phyloP scores from a whole-genome alignment of 23 tunicate species.

The Ascidia mentula region DNA sequence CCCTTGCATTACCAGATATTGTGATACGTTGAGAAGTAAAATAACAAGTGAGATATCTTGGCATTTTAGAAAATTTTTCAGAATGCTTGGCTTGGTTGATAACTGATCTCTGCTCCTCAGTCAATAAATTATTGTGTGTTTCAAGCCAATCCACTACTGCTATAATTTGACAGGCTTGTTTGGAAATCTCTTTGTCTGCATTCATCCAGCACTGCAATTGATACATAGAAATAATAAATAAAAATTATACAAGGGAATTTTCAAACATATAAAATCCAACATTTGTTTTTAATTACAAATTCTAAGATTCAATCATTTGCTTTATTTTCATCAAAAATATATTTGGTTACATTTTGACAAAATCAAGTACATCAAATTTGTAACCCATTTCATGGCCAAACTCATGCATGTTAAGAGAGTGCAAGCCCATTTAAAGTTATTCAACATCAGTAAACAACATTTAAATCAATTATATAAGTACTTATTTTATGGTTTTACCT shows the following conservation, averaged over 20 bases:
- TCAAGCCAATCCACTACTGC: not conserved
- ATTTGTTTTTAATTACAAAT: not conserved
- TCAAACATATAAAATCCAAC: not conserved
- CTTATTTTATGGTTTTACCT: not conserved
- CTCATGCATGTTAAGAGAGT: too few species aligned
- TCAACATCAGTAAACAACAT: too few species aligned
- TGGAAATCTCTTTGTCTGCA: not conserved
- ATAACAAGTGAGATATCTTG: not conserved
- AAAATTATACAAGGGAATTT: not conserved
- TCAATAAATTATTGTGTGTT: not conserved
- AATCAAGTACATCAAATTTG: too few species aligned
- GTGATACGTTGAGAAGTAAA: not conserved
- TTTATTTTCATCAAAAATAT: not conserved
- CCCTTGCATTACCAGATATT: not conserved
- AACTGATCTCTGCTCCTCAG: not conserved
- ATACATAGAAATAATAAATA: not conserved
- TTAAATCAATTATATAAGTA: too few species aligned
- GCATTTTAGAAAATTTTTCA: not conserved
- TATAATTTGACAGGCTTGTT: not conserved
- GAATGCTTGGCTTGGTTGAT: not conserved
- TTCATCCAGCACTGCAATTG: not conserved
- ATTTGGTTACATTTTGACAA: not conserved
- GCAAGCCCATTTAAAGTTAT: too few species aligned
- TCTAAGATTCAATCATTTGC: not conserved
- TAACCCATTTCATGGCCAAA: too few species aligned